These are phyloP conservation scores for Cyprinus carpio DNA, from an alignment of 2,113 vertebrate species.

Conservation along the genomic window DNA sequence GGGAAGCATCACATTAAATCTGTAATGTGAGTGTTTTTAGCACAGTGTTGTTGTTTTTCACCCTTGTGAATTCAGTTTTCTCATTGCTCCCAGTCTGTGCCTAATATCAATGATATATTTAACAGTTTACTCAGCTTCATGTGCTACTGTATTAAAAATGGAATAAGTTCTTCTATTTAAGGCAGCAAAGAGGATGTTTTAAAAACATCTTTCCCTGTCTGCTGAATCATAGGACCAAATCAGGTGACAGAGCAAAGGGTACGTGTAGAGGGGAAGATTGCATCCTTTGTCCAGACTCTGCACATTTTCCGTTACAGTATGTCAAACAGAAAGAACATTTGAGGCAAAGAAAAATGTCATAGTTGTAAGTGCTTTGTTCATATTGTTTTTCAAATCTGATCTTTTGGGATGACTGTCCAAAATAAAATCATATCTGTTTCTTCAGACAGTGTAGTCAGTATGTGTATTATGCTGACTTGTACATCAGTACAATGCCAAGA, in stretches of 20 bases:
- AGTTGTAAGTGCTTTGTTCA: background rate
- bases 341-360: background rate
- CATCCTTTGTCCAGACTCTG: background rate
- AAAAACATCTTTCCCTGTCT: background rate
- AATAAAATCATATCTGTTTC: background rate
- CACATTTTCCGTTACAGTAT: background rate
- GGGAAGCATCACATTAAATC: background rate
- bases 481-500: background rate
- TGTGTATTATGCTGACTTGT: background rate
- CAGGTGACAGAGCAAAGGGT: background rate
- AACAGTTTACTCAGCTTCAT: background rate
- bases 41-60: background rate
- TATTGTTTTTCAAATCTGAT: background rate
- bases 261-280: background rate
- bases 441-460: background rate
- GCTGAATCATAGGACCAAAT: slow-evolving; percentile 8
- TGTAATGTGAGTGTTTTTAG: background rate
- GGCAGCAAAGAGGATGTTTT: slow-evolving; percentile 2
- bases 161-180: background rate
- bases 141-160: background rate
- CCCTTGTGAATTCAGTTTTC: background rate
- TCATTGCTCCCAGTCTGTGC: background rate
- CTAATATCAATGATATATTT: background rate
- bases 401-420: background rate
- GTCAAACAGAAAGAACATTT: background rate